A percentile compares a stretch with the other conserved stretches of the same genome.
phyloP scores from a whole-genome alignment of 53 echinoderm and acorn worm species.

The Glandiceps talaboti region DNA sequence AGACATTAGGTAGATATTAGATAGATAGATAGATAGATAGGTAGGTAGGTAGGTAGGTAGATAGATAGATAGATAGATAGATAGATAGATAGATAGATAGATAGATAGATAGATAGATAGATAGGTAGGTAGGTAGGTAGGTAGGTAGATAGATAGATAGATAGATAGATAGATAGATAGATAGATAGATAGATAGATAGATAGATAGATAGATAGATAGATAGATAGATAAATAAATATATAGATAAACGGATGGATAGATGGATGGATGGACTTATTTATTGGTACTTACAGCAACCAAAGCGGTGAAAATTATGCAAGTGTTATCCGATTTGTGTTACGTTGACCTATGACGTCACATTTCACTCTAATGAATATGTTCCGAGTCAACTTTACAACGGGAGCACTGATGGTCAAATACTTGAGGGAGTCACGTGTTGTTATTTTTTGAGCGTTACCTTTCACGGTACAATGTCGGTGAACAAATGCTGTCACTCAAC shows the following conservation, averaged over 20 bases:
- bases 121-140: not conserved
- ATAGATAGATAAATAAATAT: not conserved
- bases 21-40: not conserved
- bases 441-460: too few species aligned
- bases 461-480: too few species aligned
- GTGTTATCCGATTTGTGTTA: too few species aligned
- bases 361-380: too few species aligned
- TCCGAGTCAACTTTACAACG: too few species aligned
- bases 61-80: not conserved
- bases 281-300: too few species aligned
- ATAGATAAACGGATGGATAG: not conserved
- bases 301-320: too few species aligned
- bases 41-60: not conserved
- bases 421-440: too few species aligned
- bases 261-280: not conserved
- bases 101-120: not conserved
- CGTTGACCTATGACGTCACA: too few species aligned
- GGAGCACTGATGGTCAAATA: too few species aligned
- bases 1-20: not conserved
- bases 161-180: not conserved
- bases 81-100: not conserved
- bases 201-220: not conserved
- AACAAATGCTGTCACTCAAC: too few species aligned
- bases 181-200: not conserved
- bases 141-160: not conserved